Conservation (phyloP, 2,797 vertebrate species). For the Epinephelus malabaricus region DNA sequence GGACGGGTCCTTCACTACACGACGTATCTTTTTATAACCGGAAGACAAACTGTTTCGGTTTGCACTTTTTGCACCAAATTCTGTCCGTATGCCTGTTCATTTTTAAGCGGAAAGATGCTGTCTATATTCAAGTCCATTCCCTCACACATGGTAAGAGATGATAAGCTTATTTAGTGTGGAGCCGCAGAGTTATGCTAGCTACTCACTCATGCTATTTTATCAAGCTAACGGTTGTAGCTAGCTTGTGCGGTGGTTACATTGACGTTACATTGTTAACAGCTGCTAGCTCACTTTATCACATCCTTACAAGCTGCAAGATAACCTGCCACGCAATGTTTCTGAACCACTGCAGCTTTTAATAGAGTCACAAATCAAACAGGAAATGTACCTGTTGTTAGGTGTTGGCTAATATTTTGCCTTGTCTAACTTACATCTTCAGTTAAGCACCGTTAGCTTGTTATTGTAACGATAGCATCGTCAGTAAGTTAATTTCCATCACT, state of each 20-base stretch:
- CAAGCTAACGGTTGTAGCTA: constrained; percentile 4
- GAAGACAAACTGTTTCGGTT: constrained; percentile 53
- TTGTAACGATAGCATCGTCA: too few species aligned
- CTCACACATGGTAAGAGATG: constrained; percentile 91
- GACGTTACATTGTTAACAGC: constrained; percentile 27
- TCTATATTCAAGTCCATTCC: constrained; percentile 89
- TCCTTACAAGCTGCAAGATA: neutral
- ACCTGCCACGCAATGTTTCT: neutral
- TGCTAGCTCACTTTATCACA: constrained; percentile 4
- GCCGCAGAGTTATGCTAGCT: neutral
- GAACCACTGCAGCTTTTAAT: neutral
- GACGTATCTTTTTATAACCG: constrained; percentile 77
- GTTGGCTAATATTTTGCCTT: neutral
- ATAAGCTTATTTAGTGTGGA: rapidly evolving
- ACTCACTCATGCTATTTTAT: neutral
- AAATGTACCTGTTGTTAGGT: neutral
- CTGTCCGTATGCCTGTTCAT: neutral
- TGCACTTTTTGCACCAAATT: neutral
- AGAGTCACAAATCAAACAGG: neutral
- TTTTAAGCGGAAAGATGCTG: constrained; percentile 76
- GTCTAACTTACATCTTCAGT: too few species aligned
- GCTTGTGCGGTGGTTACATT: neutral
- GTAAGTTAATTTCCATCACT: too few species aligned
- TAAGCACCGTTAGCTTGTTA: too few species aligned
- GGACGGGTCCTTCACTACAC: constrained; percentile 59